Percentiles rank a stretch among this genome's conserved stretches.
These are phyloP conservation scores for Poeciliopsis turneri DNA, from an alignment of 2,797 vertebrate species.

Conservation along the genomic window DNA sequence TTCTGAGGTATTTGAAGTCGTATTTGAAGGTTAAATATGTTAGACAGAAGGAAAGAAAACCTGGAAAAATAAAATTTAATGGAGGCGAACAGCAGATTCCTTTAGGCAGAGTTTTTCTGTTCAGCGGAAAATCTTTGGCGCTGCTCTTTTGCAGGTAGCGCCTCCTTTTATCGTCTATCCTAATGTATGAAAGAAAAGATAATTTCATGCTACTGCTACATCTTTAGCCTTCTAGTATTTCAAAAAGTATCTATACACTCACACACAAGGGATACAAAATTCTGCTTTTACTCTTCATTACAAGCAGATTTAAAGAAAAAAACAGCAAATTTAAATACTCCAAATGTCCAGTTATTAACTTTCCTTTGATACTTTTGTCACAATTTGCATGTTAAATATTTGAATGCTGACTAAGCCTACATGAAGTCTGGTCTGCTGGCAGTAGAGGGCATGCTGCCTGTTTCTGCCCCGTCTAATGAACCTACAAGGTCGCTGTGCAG, in stretches of 20 bases:
- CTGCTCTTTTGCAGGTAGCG: slow-evolving; percentile 17
- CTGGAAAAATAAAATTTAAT: slow-evolving; percentile 4
- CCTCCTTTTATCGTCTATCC: slow-evolving; percentile 17
- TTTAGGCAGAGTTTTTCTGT: slow-evolving; percentile 40
- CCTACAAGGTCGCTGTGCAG: slow-evolving; percentile 15
- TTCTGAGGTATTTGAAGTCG: slow-evolving; percentile 62
- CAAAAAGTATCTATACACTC: background rate
- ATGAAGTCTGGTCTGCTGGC: background rate
- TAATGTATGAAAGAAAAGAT: slow-evolving; percentile 14
- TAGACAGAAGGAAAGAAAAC: slow-evolving; percentile 5
- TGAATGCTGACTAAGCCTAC: background rate
- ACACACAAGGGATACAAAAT: background rate
- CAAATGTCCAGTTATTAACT: background rate
- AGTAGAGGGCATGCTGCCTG: background rate
- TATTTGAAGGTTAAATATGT: slow-evolving; percentile 18
- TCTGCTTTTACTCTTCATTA: background rate
- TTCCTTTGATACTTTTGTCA: background rate
- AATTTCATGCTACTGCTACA: background rate
- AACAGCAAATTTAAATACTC: background rate
- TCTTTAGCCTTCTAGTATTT: background rate
- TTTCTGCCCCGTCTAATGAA: background rate
- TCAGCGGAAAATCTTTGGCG: slow-evolving; percentile 52
- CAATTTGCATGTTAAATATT: background rate
- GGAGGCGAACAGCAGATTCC: slow-evolving; percentile 25
- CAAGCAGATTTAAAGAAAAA: background rate